Evolutionary conservation across 2,113 vertebrate species (phyloP).

Genomic region (Meleagris gallopavo): DNA sequence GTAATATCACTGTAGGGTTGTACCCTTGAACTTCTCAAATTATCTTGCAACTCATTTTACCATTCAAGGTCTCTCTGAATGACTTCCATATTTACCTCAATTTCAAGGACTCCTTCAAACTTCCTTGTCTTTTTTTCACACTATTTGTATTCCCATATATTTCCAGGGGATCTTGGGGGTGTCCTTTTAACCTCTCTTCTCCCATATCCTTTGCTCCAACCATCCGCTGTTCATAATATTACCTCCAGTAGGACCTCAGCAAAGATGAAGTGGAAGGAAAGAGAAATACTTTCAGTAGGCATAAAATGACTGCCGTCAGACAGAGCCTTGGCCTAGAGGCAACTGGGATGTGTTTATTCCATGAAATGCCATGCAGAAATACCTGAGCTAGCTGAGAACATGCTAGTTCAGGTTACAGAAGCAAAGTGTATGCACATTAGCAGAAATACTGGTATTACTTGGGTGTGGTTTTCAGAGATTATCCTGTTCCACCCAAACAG

Average conservation of each 20-base stretch:
- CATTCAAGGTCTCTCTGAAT: not conserved
- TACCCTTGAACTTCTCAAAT: not conserved
- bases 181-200: not conserved
- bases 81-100: not conserved
- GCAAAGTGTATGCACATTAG: constrained; percentile 28
- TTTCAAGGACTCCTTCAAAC: not conserved
- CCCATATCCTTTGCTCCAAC: not conserved
- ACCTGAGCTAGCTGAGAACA: constrained; percentile 43
- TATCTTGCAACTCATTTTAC: not conserved
- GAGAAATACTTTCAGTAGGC: not conserved
- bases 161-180: not conserved
- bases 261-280: not conserved
- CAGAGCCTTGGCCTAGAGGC: not conserved
- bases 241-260: not conserved
- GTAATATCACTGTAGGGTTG: not conserved
- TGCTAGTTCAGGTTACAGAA: constrained; percentile 65
- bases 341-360: constrained; percentile 25
- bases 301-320: not conserved
- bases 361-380: constrained; percentile 25
- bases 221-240: not conserved
- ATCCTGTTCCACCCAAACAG: constrained; percentile 51
- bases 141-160: not conserved
- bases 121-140: not conserved
- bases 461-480: constrained; percentile 56
- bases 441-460: constrained; percentile 65